phyloP scores from a whole-genome alignment of 1,140 invertebrate species.

The Psix sp. region DNA sequence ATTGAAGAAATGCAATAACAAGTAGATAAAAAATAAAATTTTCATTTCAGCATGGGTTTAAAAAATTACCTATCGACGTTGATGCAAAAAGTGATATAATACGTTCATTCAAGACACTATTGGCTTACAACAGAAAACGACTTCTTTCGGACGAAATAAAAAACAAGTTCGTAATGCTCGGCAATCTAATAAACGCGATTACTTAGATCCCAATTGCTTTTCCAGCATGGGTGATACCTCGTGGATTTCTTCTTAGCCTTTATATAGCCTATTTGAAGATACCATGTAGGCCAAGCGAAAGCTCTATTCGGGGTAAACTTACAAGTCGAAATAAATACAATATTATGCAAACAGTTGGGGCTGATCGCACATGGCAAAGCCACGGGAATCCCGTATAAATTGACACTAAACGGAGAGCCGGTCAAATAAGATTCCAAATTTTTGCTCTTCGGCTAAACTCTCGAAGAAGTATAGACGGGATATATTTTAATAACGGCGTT shows the following conservation, averaged over 20 bases:
- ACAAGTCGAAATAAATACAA: slow-evolving; percentile 77
- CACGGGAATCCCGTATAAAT: slow-evolving; percentile 76
- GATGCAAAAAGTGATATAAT: slow-evolving; percentile 20
- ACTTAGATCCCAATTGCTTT: slow-evolving; percentile 59
- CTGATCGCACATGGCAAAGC: slow-evolving; percentile 63
- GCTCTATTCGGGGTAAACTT: slow-evolving; percentile 61
- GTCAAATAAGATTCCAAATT: slow-evolving; percentile 20
- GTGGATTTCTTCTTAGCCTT: slow-evolving; percentile 66
- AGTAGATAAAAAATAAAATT: background rate
- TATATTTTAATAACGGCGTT: slow-evolving; percentile 45
- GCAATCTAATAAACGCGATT: slow-evolving; percentile 62
- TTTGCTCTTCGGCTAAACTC: slow-evolving; percentile 31
- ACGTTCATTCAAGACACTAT: slow-evolving; percentile 48
- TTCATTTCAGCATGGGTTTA: slow-evolving; percentile 29
- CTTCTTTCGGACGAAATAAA: slow-evolving; percentile 40
- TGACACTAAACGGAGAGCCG: slow-evolving; percentile 73
- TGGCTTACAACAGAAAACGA: slow-evolving; percentile 56
- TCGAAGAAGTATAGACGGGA: slow-evolving; percentile 14
- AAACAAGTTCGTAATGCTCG: slow-evolving; percentile 34
- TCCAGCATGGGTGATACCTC: slow-evolving; percentile 47
- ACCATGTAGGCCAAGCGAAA: slow-evolving; percentile 51
- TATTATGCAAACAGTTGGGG: slow-evolving; percentile 76
- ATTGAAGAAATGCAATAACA: too few species aligned
- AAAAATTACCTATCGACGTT: slow-evolving; percentile 20
- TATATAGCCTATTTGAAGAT: slow-evolving; percentile 69